Evolutionary conservation across 2,888 invertebrate genomes (phyloP), one percentile per base, ranked within the genome.

Genomic region (Notodonta ziczac): DNA sequence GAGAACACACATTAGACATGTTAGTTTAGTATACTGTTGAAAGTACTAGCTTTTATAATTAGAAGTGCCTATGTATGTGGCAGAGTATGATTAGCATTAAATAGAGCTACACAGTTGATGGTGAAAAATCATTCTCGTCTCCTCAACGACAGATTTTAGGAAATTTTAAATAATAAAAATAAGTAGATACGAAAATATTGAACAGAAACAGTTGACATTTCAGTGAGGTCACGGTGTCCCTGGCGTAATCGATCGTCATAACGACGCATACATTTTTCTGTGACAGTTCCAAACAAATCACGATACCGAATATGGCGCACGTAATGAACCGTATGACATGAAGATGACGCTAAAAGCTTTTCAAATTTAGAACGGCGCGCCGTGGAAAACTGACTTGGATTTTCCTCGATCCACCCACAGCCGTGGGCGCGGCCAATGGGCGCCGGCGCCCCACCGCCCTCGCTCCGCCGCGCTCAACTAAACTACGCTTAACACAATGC

Each of bases 321-420:
- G 78, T 84, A 85, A 87, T 86, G 80, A 86, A 76, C 72, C 80
- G 78, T 78, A 78, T 85, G 89, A 90, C 88, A 88, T 80, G 78
- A 70, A 82, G 78, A 83, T 86, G 87, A 88, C 84, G 88, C 84
- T 92, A 91, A 93, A 92, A 93, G 92, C 90, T 91, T 93, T 91
- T 88, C 82, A 83, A 84, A 87, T 82, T 82, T 80, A 78, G 77
- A 84, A 77, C 70, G 78, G 70, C 73, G 63, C 62, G 72, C 67
- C 60, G 74, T 76, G 87, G 87, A 89, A 91, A 91, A 85, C 82
- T 83, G 83, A 69, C 80, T 82, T 73, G 82, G 80, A 80, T 87
- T 90, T 90, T 86, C 87, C 84, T 80, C 84, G 84, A 85, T 84
- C 91, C 90, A 89, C 88, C 89, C 85, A 85, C 84, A 71, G 82